Base-by-base conservation (phyloP, 37 sponge, comb jelly and placozoan species). In the Lycopodina hypogea region DNA sequence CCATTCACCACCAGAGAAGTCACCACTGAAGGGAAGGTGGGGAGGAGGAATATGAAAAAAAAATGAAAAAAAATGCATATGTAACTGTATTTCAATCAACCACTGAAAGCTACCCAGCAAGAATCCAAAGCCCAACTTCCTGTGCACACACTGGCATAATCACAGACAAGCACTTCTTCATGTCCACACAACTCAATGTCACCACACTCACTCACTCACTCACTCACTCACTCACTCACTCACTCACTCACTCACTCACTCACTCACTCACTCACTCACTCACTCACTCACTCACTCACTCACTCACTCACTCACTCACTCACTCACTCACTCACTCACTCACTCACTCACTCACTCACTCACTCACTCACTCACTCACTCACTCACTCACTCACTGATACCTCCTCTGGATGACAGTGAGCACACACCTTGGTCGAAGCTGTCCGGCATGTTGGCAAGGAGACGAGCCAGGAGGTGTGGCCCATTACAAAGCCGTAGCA, bases 371-470 rank as follows among this genome's bases (percentile, higher is more conserved):
- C 79, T 36, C 63, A 53, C 79, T 28, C 79, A 67, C 69, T 42
- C 48, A 45, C 48, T 45, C 48, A 45, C 48, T 45, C 38, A 58
- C 26, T 30, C 29, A 51, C 42, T 34, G 61, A n/a, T n/a, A n/a
- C n/a, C n/a, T n/a, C n/a, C n/a, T n/a, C n/a, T n/a, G n/a, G n/a
- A n/a, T n/a, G n/a, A n/a, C n/a, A n/a, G n/a, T n/a, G n/a, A 68
- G 3, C 48, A 45, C 48, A 1, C 61, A 90, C 94, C 85, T 76
- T 91, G 85, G 48, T 91, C 77, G 56, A 86, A 86, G 32, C 21
- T 24, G 67, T 82, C 62, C 2, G 92, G 92, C 59, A 81, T 40
- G 66, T 93, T 93, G 68, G 79, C 94, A 22, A 90, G 38, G 34
- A 93, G 56, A 11, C 80, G 42, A 33, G 87, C 28, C 9, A 93